Base-by-base conservation (phyloP, 2,797 vertebrate species). In the Alcedo atthis region DNA sequence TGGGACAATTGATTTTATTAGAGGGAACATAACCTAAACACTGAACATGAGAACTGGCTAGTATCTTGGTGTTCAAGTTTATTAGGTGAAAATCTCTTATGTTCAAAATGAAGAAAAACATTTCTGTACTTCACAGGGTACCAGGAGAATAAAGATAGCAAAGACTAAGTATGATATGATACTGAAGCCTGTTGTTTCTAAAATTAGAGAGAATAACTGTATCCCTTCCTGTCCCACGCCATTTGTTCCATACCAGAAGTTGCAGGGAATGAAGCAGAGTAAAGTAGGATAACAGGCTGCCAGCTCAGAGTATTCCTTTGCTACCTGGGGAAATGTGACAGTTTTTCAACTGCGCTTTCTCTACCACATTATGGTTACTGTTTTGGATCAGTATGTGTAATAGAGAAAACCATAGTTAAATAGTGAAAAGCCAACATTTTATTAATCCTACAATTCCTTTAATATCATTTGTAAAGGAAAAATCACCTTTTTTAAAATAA, bases 391-490 rank as follows among this genome's bases (percentile, higher is more conserved):
- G 66, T 59, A 57, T 11, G 10, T 55, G 30, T 46, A 70, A 67
- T 42, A 48, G 8, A 81, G 48, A 83, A 94, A 93, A 85, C 20
- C 3, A 15, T 59, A 45, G 17, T 73, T 48, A 87, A 89, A 15
- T 59, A 45, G 17, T 73, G 53, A 87, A 89, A 91, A 76, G n/a
- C 32, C 35, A 90, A 70, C 7, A 33, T 75, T 91, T 91, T 82
- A 78, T 85, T 87, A 76, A 30, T 59, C 1, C 1, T 76, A 33
- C 30, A 55, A 59, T 89, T 43, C 28, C 81, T 85, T 59, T 66
- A 83, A 62, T 84, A 83, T 66, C 4, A 81, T 78, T 82, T 87
- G 19, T 57, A 92, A 83, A 81, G 90, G 88, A 92, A 96, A 93
- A 73, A 69, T 92, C 22, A 71, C 35, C 51, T 69, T 8, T 80